Evolutionary conservation across 2,888 invertebrate genomes (phyloP).

Genomic region (Deilephila elpenor): DNA sequence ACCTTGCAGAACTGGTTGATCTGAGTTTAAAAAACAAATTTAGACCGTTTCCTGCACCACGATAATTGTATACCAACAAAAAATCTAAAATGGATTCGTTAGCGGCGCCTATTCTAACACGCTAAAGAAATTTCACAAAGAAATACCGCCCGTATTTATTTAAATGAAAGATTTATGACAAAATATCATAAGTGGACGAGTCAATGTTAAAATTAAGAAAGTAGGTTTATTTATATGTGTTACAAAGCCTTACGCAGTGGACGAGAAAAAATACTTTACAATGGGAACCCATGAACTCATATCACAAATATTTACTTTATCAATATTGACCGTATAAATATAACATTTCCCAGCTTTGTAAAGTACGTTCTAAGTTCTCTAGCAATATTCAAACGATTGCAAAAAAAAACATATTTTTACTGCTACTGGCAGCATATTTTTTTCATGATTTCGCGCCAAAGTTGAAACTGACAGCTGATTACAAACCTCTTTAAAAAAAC

Average conservation of each 20-base stretch:
- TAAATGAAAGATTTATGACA: not conserved
- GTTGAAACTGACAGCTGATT: too few species aligned
- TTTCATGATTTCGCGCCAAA: too few species aligned
- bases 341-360: too few species aligned
- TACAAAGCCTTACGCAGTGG: not conserved
- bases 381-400: too few species aligned
- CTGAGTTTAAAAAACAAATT: constrained; percentile 3
- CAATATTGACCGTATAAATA: too few species aligned
- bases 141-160: constrained; percentile 10
- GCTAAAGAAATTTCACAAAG: constrained; percentile 18
- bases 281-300: too few species aligned
- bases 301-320: too few species aligned
- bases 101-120: constrained; percentile 11
- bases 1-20: not conserved
- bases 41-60: not conserved
- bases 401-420: too few species aligned
- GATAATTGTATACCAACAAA: constrained; percentile 13
- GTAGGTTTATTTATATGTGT: not conserved
- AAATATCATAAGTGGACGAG: not conserved
- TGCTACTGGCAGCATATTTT: too few species aligned
- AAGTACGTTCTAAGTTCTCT: too few species aligned
- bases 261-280: too few species aligned
- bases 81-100: constrained; percentile 16
- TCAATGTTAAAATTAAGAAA: not conserved
- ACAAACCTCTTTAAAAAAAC: not conserved